Percentiles rank a stretch among this genome's conserved stretches.
Evolutionary conservation across 2,797 vertebrate species (phyloP).

Genomic region (Tamandua tetradactyla): DNA sequence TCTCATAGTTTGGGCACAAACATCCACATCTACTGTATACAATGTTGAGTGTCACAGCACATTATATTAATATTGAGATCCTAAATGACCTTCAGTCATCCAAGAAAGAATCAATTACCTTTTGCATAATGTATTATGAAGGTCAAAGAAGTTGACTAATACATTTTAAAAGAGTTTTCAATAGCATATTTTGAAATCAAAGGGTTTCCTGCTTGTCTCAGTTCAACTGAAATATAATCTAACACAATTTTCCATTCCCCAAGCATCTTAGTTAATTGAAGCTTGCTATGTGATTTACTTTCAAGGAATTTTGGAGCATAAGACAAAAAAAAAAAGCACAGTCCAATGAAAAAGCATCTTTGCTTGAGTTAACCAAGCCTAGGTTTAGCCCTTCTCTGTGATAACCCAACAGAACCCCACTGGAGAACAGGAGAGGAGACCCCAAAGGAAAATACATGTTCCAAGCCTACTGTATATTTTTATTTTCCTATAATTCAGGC

Average conservation of each 20-base stretch:
- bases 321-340: neutral
- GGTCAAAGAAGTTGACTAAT: conserved; percentile 26
- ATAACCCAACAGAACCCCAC: neutral
- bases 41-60: neutral
- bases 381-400: neutral
- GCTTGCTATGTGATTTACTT: neutral
- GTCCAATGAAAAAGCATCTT: neutral
- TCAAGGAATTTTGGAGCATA: neutral
- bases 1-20: neutral
- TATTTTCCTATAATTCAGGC: neutral
- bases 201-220: neutral
- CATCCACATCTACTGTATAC: neutral
- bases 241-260: neutral
- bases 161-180: conserved; percentile 51
- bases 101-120: conserved; percentile 23
- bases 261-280: neutral
- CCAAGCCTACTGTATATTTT: neutral
- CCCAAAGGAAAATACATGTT: neutral
- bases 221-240: conserved; percentile 40
- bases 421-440: neutral
- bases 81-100: conserved; percentile 18
- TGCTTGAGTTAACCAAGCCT: neutral
- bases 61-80: neutral
- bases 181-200: conserved; percentile 53
- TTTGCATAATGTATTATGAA: conserved; percentile 32